Percentiles rank a stretch among this genome's conserved stretches.
phyloP scores from a whole-genome alignment of 2,888 invertebrate genomes.

The Sericinus montela region DNA sequence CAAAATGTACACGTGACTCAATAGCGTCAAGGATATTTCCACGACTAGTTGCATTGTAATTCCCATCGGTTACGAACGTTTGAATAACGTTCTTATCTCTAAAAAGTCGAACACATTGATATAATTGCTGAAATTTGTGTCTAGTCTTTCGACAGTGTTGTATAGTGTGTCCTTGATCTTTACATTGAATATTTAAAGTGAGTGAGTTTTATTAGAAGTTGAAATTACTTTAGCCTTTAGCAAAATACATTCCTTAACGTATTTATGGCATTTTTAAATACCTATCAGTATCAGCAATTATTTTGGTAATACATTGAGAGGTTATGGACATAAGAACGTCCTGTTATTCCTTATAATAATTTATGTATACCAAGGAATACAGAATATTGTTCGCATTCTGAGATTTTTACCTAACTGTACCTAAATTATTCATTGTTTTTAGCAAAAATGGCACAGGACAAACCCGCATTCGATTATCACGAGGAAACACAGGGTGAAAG shows the following conservation, averaged over 20 bases:
- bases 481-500: slow-evolving; percentile 76
- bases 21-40: slow-evolving; percentile 8
- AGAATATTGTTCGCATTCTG: too few species aligned
- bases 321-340: too few species aligned
- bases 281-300: too few species aligned
- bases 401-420: too few species aligned
- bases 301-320: too few species aligned
- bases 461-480: slow-evolving; percentile 68
- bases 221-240: too few species aligned
- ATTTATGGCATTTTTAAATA: too few species aligned
- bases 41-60: slow-evolving; percentile 5
- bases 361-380: too few species aligned
- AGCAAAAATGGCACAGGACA: slow-evolving; percentile 47
- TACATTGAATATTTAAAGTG: too few species aligned
- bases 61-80: slow-evolving; percentile 3
- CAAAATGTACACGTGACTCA: slow-evolving; percentile 8
- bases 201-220: slow-evolving; percentile 5
- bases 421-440: too few species aligned
- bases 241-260: too few species aligned
- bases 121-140: neutral
- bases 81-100: neutral
- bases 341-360: too few species aligned
- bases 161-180: slow-evolving; percentile 9
- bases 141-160: neutral
- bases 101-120: neutral